Base-by-base conservation (phyloP, 2,797 vertebrate species). In the Acomys russatus region DNA sequence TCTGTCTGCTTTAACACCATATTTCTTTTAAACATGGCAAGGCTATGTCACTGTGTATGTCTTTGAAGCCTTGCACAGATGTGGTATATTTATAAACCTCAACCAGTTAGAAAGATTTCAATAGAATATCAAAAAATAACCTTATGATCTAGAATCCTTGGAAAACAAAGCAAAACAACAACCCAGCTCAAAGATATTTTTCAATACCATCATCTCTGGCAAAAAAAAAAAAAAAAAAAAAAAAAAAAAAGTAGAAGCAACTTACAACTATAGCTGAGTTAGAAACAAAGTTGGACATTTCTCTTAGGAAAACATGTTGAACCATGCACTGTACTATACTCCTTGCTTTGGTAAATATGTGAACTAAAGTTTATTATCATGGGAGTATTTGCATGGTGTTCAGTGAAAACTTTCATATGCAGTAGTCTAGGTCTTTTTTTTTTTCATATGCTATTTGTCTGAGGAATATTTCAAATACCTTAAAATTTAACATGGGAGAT, bases 121-220 rank as follows among this genome's bases (percentile, higher is more conserved):
- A 35, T 8, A 9, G 78, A 85, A 56, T 1, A 88, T 89, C 44
- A 91, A 22, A 80, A 14, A 76, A 6, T 3, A 88, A 12, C 0
- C 15, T 6, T 20, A 22, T 56, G 56, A 73, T 38, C 14, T n/a
- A 51, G 35, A 94, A 92, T 87, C 28, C 30, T 88, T 66, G 35
- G 71, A 76, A 95, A 95, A 74, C 49, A 94, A 88, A 89, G 51
- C 2, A 66, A 44, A 92, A 95, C 63, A 71, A 68, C 15, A 84
- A 84, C 35, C 33, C n/a, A 85, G 51, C 66, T 38, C 12, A 59
- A 23, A 91, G 11, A 23, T 70, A 14, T 79, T 64, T 93, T 30
- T n/a, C 84, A 38, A 0, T 12, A 56, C 6, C 82, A 74, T 7
- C n/a, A 54, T 7, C 30, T 28, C n/a, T 1, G 44, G 15, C 71